Conservation (phyloP, 1,140 invertebrate species). For the Drosophila ironensis region DNA sequence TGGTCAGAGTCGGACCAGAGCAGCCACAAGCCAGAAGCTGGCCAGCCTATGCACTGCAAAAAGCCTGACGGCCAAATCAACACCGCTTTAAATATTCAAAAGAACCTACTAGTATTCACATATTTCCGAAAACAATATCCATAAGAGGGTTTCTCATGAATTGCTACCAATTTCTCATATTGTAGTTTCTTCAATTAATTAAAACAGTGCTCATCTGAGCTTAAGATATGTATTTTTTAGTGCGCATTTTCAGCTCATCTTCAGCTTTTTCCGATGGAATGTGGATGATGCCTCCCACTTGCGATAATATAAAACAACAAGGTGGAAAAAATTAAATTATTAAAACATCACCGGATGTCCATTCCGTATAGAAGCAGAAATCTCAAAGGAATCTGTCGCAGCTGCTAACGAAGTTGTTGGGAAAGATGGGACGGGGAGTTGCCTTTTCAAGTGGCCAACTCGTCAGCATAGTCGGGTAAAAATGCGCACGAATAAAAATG, state of each 20-base stretch:
- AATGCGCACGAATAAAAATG: slow-evolving; percentile 15
- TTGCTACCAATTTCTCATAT: no score
- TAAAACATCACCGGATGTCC: slow-evolving; percentile 76
- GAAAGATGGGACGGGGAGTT: neutral
- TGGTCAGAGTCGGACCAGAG: slow-evolving; percentile 34
- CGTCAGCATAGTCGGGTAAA: slow-evolving; percentile 25
- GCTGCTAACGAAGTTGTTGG: slow-evolving; percentile 37
- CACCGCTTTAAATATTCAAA: neutral
- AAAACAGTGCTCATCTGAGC: no score
- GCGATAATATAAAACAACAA: slow-evolving; percentile 19
- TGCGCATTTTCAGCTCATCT: neutral
- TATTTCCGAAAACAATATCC: no score
- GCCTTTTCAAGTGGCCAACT: slow-evolving; percentile 9
- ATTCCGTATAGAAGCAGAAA: slow-evolving; percentile 57
- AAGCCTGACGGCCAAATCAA: neutral
- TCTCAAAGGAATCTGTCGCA: slow-evolving; percentile 62
- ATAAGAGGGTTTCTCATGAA: no score
- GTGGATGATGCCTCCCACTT: slow-evolving; percentile 16
- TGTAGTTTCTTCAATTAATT: no score
- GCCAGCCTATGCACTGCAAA: slow-evolving; percentile 21
- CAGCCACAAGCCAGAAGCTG: slow-evolving; percentile 2
- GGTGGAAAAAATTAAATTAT: slow-evolving; percentile 73
- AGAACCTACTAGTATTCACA: no score
- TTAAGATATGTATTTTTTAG: no score
- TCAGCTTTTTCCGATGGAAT: slow-evolving; percentile 25